Evolutionary conservation across 2,797 vertebrate genomes (phyloP), one percentile per base, ranked within the genome.

Genomic region (Eidolon dupreanum): DNA sequence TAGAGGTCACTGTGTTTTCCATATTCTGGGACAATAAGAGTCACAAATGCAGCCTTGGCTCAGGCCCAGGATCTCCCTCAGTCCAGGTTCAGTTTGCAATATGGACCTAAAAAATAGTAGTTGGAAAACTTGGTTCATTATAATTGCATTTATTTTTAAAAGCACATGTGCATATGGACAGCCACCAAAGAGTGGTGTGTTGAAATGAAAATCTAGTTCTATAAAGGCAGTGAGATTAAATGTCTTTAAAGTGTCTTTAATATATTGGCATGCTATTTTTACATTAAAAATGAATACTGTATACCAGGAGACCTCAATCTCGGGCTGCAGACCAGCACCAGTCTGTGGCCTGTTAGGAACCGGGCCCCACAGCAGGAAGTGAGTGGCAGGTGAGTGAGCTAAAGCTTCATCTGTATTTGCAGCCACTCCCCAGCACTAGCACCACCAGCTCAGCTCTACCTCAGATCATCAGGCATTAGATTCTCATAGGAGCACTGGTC

Each of bases 241-340:
- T 46, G 46, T 19, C 46, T 65, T 94, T 28, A 75, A 53, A 31
- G 81, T 49, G 55, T 61, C 70, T 68, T 87, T 90, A 85, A 46
- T 81, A 77, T 55, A 33, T 57, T 51, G 65, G 24, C 19, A 26
- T 59, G 38, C 57, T 90, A 43, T 26, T 84, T 83, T 95, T 81
- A 78, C 26, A 66, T 71, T 95, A 82, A 74, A 92, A 78, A 66
- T 36, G 24, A 96, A 92, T 31, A 31, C 17, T 68, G 20, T 66
- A 16, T 87, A 22, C 65, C 49, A 49, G 49, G 49, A 49, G 49
- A 49, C 49, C 49, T 49, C 13, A 16, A 16, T 49, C 13, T 49
- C 15, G 4, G 16, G 15, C 49, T 49, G 15, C 15, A 49, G 15
- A 49, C 49, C 15, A 49, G 49, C 49, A 49, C 15, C 15, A 4